These are phyloP conservation scores for Vesta saturnalis DNA, from an alignment of 2,888 invertebrate genomes.

Conservation along the genomic window DNA sequence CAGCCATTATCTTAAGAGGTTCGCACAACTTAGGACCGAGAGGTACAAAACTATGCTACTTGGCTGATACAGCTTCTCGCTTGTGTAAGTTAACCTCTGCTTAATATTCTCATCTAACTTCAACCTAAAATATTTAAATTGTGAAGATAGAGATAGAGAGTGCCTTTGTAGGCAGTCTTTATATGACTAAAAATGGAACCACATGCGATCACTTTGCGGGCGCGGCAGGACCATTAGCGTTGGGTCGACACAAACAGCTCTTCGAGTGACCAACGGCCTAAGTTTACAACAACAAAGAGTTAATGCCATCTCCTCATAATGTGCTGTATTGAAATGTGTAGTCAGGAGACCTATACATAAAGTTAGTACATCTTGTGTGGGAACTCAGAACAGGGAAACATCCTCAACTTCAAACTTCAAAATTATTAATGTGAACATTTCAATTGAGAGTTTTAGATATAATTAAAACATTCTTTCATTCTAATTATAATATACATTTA, in stretches of 20 bases:
- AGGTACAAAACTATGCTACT: conserved; percentile 42
- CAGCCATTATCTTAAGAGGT: conserved; percentile 57
- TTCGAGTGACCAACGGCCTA: conserved; percentile 53
- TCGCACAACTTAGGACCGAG: conserved; percentile 49
- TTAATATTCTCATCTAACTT: conserved; percentile 29
- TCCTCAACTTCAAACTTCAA: conserved; percentile 12
- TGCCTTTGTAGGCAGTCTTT: conserved; percentile 12
- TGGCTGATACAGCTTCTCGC: conserved; percentile 21
- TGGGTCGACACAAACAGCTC: conserved; percentile 49
- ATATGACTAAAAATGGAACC: conserved; percentile 32
- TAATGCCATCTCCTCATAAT: conserved; percentile 54
- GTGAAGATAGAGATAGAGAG: conserved; percentile 21
- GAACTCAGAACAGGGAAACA: conserved; percentile 13
- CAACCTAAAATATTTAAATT: conserved; percentile 23
- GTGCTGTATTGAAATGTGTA: conserved; percentile 54
- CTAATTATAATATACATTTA: too few relatives aligned
- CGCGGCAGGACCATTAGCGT: conserved; percentile 49
- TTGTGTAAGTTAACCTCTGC: conserved; percentile 6
- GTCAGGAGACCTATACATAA: conserved; percentile 46
- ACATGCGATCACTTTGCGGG: conserved; percentile 47
- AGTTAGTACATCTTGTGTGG: conserved; percentile 22
- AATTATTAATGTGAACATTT: conserved; percentile 5
- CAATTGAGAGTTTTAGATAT: background rate
- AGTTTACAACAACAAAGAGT: conserved; percentile 56
- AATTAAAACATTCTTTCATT: too few relatives aligned